These are phyloP conservation scores for Todus mexicanus DNA, from an alignment of 2,797 vertebrate genomes.

Conservation along the genomic window DNA sequence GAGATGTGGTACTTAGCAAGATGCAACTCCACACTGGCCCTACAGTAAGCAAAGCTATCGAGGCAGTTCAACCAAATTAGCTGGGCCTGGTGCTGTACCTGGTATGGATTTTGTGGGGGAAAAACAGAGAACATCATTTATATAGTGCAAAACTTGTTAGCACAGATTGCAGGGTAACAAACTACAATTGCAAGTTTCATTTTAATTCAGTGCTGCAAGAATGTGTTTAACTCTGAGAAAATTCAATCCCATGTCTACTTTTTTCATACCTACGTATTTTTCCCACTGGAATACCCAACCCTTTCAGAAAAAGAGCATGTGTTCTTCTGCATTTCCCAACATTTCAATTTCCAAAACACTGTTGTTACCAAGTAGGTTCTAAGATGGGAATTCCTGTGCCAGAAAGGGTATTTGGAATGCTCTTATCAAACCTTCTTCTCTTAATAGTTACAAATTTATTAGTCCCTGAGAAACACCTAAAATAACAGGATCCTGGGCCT, in stretches of 20 bases:
- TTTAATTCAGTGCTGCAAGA: not conserved
- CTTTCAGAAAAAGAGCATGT: not conserved
- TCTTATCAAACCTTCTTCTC: not conserved
- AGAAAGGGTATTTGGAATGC: not conserved
- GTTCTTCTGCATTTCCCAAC: not conserved
- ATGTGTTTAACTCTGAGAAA: not conserved
- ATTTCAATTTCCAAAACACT: not conserved
- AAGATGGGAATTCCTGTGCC: not conserved
- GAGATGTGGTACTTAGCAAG: not conserved
- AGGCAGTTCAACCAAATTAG: not conserved
- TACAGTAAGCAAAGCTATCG: not conserved
- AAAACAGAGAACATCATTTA: not conserved
- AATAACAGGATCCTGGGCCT: not conserved
- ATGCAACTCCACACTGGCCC: not conserved
- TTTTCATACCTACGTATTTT: not conserved
- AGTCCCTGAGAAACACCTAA: not conserved
- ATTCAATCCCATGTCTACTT: not conserved
- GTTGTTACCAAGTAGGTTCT: not conserved
- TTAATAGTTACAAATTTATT: not conserved
- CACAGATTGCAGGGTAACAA: not conserved
- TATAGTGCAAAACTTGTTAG: not conserved
- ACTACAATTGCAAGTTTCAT: not conserved
- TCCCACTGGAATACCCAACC: not conserved
- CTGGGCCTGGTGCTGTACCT: not conserved
- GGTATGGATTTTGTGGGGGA: not conserved